Conservation (phyloP, 1,140 invertebrate species). For the Ceratitis capitata region DNA sequence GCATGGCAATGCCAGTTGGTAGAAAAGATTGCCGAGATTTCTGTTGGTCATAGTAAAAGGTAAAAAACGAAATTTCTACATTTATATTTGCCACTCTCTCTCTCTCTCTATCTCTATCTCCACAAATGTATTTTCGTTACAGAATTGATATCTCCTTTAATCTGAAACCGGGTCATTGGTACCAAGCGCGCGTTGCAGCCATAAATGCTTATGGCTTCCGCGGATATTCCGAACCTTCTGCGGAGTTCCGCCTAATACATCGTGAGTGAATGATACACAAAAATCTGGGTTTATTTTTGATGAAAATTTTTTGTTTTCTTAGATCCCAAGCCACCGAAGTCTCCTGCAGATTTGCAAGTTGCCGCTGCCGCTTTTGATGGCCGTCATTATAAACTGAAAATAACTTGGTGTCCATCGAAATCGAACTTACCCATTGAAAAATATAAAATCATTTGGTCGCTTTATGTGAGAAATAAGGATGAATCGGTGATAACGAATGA, state of each 20-base stretch:
- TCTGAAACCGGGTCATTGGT: conserved; percentile 78
- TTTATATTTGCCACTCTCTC: too few relatives aligned
- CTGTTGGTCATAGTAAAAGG: conserved; percentile 39
- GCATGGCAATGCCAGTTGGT: conserved; percentile 67
- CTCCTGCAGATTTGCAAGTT: conserved; percentile 72
- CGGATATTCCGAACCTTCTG: conserved; percentile 74
- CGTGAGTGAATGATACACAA: conserved; percentile 53
- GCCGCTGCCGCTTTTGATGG: conserved; percentile 70
- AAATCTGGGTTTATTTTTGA: neutral
- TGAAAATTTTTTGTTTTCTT: neutral
- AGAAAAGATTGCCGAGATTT: conserved; percentile 57
- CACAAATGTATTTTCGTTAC: neutral
- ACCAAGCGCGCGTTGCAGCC: conserved; percentile 79
- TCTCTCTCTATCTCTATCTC: neutral
- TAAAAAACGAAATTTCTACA: neutral
- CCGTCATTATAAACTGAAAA: conserved; percentile 66
- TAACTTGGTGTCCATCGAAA: conserved; percentile 73
- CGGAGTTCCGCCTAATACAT: conserved; percentile 71
- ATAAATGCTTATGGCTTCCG: conserved; percentile 75
- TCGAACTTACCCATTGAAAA: conserved; percentile 73
- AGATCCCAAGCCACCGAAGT: conserved; percentile 74
- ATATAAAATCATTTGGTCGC: conserved; percentile 64
- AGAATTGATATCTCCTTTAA: conserved; percentile 69
- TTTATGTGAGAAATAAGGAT: conserved; percentile 53
- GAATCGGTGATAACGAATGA: conserved; percentile 52